These are phyloP conservation scores for Hypotaenidia philippensis DNA, from an alignment of 2,797 vertebrate genomes.

Conservation along the genomic window DNA sequence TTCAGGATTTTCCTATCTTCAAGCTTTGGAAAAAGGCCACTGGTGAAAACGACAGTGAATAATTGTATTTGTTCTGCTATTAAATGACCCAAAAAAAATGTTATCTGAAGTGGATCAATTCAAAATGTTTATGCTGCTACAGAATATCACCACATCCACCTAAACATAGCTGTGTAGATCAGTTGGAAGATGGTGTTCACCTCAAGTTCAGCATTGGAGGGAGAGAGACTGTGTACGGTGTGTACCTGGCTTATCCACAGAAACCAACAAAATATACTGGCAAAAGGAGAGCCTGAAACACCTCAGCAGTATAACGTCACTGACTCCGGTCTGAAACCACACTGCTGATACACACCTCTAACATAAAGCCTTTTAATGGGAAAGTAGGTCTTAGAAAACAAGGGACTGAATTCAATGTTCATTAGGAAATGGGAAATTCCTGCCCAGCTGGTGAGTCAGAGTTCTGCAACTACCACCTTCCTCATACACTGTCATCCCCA, in stretches of 20 bases:
- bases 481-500: accelerated
- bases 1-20: constrained; percentile 23
- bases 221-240: not conserved
- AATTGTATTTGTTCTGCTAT: constrained; percentile 20
- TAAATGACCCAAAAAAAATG: constrained; percentile 22
- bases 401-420: not conserved
- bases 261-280: not conserved
- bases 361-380: not conserved
- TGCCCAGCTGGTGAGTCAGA: not conserved
- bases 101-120: constrained; percentile 51
- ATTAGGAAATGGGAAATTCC: not conserved
- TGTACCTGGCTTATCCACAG: not conserved
- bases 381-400: not conserved
- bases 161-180: constrained; percentile 10
- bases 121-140: constrained; percentile 7
- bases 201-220: not conserved
- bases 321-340: not conserved
- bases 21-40: not conserved
- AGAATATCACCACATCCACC: constrained; percentile 4
- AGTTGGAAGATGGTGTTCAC: not conserved
- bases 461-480: not conserved
- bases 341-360: not conserved
- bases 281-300: not conserved
- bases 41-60: constrained; percentile 14
- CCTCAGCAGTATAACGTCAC: not conserved